Conservation (phyloP, 2,113 vertebrate species). For the Peromyscus maniculatus region DNA sequence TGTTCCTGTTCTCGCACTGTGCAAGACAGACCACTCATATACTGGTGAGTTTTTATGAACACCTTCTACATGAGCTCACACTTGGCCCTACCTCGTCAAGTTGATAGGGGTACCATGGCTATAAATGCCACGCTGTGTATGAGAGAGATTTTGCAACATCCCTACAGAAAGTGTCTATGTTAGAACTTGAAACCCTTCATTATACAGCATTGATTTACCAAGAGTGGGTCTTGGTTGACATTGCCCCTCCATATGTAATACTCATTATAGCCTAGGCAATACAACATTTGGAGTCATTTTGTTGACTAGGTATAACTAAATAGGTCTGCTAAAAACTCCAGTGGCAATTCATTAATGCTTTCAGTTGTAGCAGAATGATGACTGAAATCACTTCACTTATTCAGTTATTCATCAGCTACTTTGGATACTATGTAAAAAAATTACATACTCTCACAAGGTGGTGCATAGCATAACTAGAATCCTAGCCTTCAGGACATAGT, state of each 20-base stretch:
- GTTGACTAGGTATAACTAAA: background rate
- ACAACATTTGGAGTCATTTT: background rate
- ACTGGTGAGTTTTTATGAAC: background rate
- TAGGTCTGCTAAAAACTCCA: background rate
- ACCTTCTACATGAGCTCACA: background rate
- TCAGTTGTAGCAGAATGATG: background rate
- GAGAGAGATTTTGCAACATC: background rate
- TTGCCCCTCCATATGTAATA: background rate
- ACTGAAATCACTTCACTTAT: background rate
- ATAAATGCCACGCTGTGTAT: background rate
- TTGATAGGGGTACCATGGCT: background rate
- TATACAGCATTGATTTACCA: background rate
- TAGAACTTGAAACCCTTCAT: background rate
- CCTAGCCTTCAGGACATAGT: background rate
- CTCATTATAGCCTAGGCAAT: background rate
- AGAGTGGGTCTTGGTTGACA: fast-evolving
- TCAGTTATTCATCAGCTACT: background rate
- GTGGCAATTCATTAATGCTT: background rate
- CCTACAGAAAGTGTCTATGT: background rate
- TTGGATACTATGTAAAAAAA: background rate
- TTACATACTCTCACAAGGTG: background rate
- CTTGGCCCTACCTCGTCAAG: background rate
- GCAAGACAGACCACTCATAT: background rate
- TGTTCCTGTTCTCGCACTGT: background rate
- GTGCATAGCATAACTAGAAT: background rate